A percentile compares a stretch with the other conserved stretches of the same genome.
These are phyloP conservation scores for Octodon degus DNA, from an alignment of 2,113 vertebrate genomes.

Conservation along the genomic window DNA sequence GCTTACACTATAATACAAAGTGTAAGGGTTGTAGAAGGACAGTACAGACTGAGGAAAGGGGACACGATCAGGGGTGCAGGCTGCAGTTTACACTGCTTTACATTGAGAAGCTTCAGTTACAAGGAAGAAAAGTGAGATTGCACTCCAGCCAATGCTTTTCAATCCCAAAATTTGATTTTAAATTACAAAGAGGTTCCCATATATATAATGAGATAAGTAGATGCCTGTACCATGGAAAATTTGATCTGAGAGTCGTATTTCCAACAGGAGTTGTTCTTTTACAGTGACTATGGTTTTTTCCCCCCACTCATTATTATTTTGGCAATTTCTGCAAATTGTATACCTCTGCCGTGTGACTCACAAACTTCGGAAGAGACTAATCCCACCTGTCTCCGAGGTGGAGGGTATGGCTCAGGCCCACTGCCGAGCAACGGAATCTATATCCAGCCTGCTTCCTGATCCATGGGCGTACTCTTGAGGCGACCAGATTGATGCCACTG, in stretches of 20 bases:
- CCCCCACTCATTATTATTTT: neutral
- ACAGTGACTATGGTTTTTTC: neutral
- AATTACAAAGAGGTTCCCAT: neutral
- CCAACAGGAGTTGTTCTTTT: neutral
- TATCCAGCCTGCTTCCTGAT: neutral
- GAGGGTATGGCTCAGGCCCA: neutral
- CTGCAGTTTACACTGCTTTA: neutral
- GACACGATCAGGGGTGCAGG: neutral
- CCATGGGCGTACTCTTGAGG: neutral
- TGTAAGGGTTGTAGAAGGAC: neutral
- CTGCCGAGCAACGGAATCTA: neutral
- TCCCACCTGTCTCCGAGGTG: neutral
- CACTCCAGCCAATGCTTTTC: neutral
- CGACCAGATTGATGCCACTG: neutral
- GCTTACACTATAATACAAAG: neutral
- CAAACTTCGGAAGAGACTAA: neutral
- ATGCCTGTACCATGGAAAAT: neutral
- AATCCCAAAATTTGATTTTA: neutral
- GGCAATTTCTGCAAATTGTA: neutral
- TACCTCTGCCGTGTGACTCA: neutral
- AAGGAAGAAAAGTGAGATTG: neutral
- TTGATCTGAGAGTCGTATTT: neutral
- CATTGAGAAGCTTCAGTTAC: neutral
- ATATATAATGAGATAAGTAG: neutral
- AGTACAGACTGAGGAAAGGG: neutral